Conservation (phyloP, 2,888 invertebrate species). For the Drosophila incognita region DNA sequence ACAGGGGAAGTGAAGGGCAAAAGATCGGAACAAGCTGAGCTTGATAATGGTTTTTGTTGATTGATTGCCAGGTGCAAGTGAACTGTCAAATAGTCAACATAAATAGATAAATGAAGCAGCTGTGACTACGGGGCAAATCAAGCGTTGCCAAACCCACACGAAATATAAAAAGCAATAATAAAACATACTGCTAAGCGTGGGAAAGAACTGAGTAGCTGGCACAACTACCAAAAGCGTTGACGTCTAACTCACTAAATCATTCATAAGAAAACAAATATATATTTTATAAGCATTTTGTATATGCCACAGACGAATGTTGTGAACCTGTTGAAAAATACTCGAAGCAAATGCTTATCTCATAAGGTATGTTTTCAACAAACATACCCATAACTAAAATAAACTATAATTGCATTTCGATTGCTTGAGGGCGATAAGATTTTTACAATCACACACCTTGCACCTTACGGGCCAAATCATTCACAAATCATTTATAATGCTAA, state of each 20-base stretch:
- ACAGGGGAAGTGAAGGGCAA: not conserved
- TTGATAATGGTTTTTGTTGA: constrained; percentile 53
- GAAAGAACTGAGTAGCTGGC: constrained; percentile 10
- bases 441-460: constrained; percentile 27
- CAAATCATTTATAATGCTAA: constrained; percentile 24
- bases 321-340: not conserved
- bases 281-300: no score
- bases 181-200: constrained; percentile 16
- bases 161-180: constrained; percentile 2
- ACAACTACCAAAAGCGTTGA: not conserved
- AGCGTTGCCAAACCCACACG: constrained; percentile 17
- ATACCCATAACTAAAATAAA: not conserved
- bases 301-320: not conserved
- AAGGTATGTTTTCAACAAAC: not conserved
- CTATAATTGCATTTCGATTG: constrained; percentile 1
- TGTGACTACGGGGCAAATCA: constrained; percentile 17
- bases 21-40: constrained; percentile 34
- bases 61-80: constrained; percentile 59
- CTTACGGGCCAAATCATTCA: constrained; percentile 29
- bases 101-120: constrained; percentile 37
- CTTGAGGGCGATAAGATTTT: constrained; percentile 23
- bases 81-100: constrained; percentile 50
- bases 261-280: constrained; percentile 3
- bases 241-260: constrained; percentile 14
- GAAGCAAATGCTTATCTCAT: not conserved